A percentile compares a stretch with the other conserved stretches of the same genome.
Evolutionary conservation across 1,140 invertebrate species (phyloP).

Genomic region (Phortica variegata): DNA sequence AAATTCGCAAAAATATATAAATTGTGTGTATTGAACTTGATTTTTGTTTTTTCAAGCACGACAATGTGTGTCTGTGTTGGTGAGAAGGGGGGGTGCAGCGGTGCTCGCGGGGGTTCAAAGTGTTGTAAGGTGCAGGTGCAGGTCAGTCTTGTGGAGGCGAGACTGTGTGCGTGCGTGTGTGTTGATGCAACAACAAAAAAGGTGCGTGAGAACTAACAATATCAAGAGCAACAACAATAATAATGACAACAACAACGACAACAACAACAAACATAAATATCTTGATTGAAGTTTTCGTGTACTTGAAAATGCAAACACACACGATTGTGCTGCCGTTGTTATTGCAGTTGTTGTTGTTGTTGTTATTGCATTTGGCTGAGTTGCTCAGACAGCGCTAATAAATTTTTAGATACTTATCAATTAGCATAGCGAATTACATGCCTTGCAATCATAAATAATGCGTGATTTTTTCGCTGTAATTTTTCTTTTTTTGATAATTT

Average conservation of each 20-base stretch:
- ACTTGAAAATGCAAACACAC: conserved; percentile 51
- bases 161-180: too few species aligned
- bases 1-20: too few species aligned
- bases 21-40: conserved; percentile 55
- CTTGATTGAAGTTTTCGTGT: conserved; percentile 49
- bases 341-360: conserved; percentile 15
- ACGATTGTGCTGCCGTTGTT: conserved; percentile 46
- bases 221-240: conserved; percentile 18
- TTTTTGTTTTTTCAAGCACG: conserved; percentile 38
- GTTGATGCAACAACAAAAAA: background rate
- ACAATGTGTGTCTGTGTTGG: conserved; percentile 37
- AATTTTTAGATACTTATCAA: conserved; percentile 55
- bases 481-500: conserved; percentile 12
- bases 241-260: conserved; percentile 14
- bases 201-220: conserved; percentile 44
- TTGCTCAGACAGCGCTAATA: conserved; percentile 41
- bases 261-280: conserved; percentile 34
- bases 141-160: conserved; percentile 12
- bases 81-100: conserved; percentile 13
- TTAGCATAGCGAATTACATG: conserved; percentile 56
- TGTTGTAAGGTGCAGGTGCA: conserved; percentile 42
- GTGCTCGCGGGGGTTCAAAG: conserved; percentile 23
- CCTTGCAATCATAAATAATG: conserved; percentile 56
- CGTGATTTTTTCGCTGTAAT: conserved; percentile 40
- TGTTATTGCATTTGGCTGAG: conserved; percentile 11